phyloP scores from a whole-genome alignment of 2,888 invertebrate genomes.

The Busseola fusca region DNA sequence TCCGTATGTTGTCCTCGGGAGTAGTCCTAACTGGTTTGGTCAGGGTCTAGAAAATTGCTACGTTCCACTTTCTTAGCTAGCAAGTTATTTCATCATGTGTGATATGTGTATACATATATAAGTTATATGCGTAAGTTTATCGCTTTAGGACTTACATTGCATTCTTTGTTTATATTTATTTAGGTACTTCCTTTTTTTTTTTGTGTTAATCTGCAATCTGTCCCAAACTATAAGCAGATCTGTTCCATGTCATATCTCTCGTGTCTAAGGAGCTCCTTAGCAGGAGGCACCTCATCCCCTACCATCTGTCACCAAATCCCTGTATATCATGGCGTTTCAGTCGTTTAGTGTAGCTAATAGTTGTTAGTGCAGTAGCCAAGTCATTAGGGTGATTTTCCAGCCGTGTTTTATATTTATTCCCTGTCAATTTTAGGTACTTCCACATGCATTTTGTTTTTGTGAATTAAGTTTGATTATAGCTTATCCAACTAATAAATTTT shows the following conservation, averaged over 20 bases:
- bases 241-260: too few species aligned
- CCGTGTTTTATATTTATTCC: too few species aligned
- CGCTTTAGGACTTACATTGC: background rate
- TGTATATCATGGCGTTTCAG: too few species aligned
- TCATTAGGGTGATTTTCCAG: too few species aligned
- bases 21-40: constrained; percentile 43
- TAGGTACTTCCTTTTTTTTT: too few species aligned
- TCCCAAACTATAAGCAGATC: too few species aligned
- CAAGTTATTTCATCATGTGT: constrained; percentile 7
- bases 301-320: too few species aligned
- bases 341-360: too few species aligned
- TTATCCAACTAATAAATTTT: background rate
- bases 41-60: constrained; percentile 43
- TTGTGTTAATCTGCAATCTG: too few species aligned
- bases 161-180: background rate
- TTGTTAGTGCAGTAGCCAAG: too few species aligned
- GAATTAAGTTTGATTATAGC: background rate
- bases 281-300: too few species aligned
- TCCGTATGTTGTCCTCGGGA: constrained; percentile 15
- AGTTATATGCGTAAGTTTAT: constrained; percentile 1
- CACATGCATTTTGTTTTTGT: background rate
- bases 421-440: background rate
- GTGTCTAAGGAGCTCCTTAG: too few species aligned
- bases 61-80: constrained; percentile 32
- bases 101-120: constrained; percentile 4